Evolutionary conservation across 2,113 vertebrate genomes (phyloP), one percentile per base, ranked within the genome.

Genomic region (Delphinus delphis): DNA sequence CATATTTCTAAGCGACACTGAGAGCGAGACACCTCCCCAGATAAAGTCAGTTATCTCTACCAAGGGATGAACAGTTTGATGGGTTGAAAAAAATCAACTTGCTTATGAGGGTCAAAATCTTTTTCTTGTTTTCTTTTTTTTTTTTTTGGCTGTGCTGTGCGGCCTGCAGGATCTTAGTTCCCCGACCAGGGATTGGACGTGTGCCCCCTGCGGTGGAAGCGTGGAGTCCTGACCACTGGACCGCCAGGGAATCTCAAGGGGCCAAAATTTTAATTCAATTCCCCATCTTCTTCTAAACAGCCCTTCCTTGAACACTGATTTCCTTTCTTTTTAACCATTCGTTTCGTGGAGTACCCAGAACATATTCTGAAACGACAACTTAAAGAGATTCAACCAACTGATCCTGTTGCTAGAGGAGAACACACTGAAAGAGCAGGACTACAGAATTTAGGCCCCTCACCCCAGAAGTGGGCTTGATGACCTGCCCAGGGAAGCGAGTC

Each of bases 221-320:
- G 1, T 6, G 31, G 31, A 12, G 28, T 33, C 28, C 74, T 33
- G 20, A 50, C 47, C 74, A 33, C 31, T 33, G 74, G 47, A 53
- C 28, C 17, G 17, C 74, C 31, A 77, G 31, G 74, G 47, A 77
- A 12, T 77, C 33, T 28, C 31, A 31, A 77, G 28, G 47, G 28
- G 28, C 74, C 74, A 53, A 33, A 17, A 62, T 58, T 21, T 26
- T 90, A 87, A 88, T 53, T 74, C 63, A 90, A 73, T 53, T 95
- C 81, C 50, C 18, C 55, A 47, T 67, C 76, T 92, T 85, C 47
- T 89, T 88, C 81, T 62, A 94, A 94, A 95, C 53, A 65, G 77
- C 5, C 15, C n/a, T 41, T 44, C 21, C 2, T 12, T 41, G 60
- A 86, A 95, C 28, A 88, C n/a, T 41, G 38, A 25, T 50, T 50